These are phyloP conservation scores for Geophilus truncorum DNA, from an alignment of 2,888 invertebrate genomes.

Conservation along the genomic window DNA sequence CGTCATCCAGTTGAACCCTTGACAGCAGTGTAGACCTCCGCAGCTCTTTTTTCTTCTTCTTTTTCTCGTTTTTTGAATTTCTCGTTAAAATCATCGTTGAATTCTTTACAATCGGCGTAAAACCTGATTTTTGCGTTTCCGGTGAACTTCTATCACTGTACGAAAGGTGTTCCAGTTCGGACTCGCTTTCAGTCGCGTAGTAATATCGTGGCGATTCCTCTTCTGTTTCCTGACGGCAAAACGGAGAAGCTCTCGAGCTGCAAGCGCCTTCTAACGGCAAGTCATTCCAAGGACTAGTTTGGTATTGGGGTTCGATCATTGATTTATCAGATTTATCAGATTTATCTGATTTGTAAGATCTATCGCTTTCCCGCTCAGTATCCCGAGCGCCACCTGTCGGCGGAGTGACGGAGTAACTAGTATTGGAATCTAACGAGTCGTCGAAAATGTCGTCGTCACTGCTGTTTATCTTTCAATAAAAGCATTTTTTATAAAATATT, in stretches of 20 bases:
- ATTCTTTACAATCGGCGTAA: background rate
- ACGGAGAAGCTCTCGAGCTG: background rate
- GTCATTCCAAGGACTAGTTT: too few relatives aligned
- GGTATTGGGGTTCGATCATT: too few relatives aligned
- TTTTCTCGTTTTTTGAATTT: background rate
- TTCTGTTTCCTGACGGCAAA: background rate
- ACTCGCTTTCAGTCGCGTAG: background rate
- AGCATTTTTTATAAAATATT: background rate
- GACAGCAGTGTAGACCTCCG: background rate
- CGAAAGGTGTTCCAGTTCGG: background rate
- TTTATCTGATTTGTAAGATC: background rate
- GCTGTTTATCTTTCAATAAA: background rate
- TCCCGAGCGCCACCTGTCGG: background rate
- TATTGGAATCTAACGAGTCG: background rate
- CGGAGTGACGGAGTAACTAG: background rate
- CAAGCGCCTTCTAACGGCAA: background rate
- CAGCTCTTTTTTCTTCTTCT: background rate
- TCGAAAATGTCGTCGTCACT: background rate
- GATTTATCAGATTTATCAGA: too few relatives aligned
- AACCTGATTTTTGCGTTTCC: background rate
- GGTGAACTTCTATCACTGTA: background rate
- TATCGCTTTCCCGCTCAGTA: background rate
- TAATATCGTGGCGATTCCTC: background rate
- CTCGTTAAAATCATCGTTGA: background rate
- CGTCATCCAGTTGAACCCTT: background rate